Evolutionary conservation across 23 tunicate genomes (phyloP).

Genomic region (Phallusia fumigata): DNA sequence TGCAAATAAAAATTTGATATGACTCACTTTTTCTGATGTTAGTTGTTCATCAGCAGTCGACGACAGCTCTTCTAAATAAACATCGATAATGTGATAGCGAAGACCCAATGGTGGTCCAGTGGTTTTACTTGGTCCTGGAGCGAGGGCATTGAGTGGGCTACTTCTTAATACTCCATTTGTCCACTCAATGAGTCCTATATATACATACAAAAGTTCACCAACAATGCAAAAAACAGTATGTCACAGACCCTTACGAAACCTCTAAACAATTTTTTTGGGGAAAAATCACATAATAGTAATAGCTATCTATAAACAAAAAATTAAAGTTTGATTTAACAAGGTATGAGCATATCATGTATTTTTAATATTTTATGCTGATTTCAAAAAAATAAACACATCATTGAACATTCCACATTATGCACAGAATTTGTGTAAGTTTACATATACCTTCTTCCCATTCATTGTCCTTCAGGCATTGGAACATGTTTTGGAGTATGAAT

Average conservation of each 20-base stretch:
- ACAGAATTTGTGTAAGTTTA: too few species aligned
- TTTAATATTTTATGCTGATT: too few species aligned
- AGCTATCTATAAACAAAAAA: too few species aligned
- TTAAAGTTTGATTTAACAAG: too few species aligned
- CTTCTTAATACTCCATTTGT: constrained; percentile 30
- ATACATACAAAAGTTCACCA: too few species aligned
- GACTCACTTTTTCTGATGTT: constrained; percentile 41
- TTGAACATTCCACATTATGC: not conserved
- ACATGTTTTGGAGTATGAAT: constrained; percentile 41
- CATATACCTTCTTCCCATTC: constrained; percentile 57
- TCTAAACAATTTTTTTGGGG: too few species aligned
- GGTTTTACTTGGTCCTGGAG: constrained; percentile 21
- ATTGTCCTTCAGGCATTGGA: constrained; percentile 48
- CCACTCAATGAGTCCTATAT: constrained; percentile 70
- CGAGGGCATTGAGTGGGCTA: constrained; percentile 48
- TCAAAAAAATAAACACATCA: too few species aligned
- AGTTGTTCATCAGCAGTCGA: constrained; percentile 29
- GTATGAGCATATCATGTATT: too few species aligned
- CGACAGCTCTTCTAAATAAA: constrained; percentile 68
- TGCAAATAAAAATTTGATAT: too few species aligned
- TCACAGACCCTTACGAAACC: too few species aligned
- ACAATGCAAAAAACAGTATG: too few species aligned
- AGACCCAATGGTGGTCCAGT: constrained; percentile 64
- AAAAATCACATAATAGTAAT: too few species aligned
- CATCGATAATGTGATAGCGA: constrained; percentile 61